Evolutionary conservation across 2,888 invertebrate species (phyloP).

Genomic region (Apotomis turbidana): DNA sequence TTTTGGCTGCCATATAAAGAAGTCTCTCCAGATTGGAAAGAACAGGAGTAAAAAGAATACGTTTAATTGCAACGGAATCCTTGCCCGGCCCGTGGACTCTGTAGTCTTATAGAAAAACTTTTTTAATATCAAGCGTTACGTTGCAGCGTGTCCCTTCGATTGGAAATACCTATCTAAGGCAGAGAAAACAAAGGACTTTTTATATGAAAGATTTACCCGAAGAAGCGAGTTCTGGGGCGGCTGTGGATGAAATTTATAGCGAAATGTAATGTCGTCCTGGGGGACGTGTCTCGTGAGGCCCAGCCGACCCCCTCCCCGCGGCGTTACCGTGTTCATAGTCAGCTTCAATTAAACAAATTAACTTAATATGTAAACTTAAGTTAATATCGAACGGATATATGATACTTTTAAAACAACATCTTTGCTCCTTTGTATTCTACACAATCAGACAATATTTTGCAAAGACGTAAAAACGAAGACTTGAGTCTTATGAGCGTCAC

Average conservation of each 20-base stretch:
- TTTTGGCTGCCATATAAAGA: constrained; percentile 33
- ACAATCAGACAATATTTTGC: background rate
- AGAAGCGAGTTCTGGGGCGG: constrained; percentile 63
- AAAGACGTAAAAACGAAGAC: background rate
- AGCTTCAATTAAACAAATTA: constrained; percentile 59
- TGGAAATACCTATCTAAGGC: constrained; percentile 71
- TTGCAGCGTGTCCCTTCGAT: constrained; percentile 67
- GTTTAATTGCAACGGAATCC: constrained; percentile 66
- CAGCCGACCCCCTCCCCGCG: constrained; percentile 51
- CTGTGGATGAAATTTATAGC: constrained; percentile 69
- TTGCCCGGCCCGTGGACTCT: constrained; percentile 55
- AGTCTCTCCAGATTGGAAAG: constrained; percentile 32
- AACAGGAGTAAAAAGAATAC: constrained; percentile 49
- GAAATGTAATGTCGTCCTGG: constrained; percentile 66
- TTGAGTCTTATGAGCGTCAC: background rate
- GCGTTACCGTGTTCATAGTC: constrained; percentile 12
- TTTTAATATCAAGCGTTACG: constrained; percentile 78
- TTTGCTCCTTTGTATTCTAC: too few species aligned
- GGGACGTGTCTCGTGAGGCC: constrained; percentile 57
- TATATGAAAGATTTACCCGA: constrained; percentile 66
- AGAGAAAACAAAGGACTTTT: constrained; percentile 71
- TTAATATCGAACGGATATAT: constrained; percentile 1
- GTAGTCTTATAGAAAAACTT: constrained; percentile 73
- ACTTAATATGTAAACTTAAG: constrained; percentile 5
- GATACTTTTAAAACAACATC: background rate